Base-by-base conservation (phyloP, 1,140 invertebrate genomes). In the Dreissena rostriformis region DNA sequence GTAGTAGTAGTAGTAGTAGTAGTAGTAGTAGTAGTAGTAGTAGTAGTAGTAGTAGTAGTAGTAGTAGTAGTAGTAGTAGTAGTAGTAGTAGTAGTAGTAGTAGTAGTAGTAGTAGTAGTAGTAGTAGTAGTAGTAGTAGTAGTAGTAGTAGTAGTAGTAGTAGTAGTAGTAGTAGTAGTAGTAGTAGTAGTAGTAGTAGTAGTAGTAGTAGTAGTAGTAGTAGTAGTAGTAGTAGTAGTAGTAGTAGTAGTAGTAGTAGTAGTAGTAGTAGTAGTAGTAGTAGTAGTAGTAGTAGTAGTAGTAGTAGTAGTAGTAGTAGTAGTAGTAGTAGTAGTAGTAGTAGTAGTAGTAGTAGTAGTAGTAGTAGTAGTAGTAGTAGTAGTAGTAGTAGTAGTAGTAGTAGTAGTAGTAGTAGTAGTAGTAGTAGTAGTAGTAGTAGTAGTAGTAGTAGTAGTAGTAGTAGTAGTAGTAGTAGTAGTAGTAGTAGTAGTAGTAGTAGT, bases 11-110 rank as follows among this genome's bases (percentile, higher is more conserved):
- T 57, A 57, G 55, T 57, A 57, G 55, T 57, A 57, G 55, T 57
- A 57, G 55, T 57, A 57, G 55, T 57, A 57, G 55, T 57, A 57
- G 55, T 57, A 57, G 55, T 57, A 57, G 55, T 57, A 57, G 55
- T 57, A 57, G 55, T 57, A 57, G 55, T 57, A 57, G 55, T 57
- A 57, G 55, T 57, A 57, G 55, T 57, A 57, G 55, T 57, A 57
- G 55, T 57, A 57, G 55, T 57, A 57, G 55, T 57, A 57, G 55
- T 57, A 57, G 55, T 57, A 57, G 55, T 57, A 57, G 55, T 57
- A 57, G 55, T 57, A 57, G 55, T 57, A 57, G 55, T 57, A 57
- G 55, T 57, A 57, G 55, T 57, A 57, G 55, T 57, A 57, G 55
- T 57, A 57, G 55, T 57, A 57, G 55, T 57, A 57, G 55, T 57